Evolutionary conservation across 2,113 vertebrate genomes (phyloP), one percentile per base, ranked within the genome.

Genomic region (Xiphophorus hellerii): DNA sequence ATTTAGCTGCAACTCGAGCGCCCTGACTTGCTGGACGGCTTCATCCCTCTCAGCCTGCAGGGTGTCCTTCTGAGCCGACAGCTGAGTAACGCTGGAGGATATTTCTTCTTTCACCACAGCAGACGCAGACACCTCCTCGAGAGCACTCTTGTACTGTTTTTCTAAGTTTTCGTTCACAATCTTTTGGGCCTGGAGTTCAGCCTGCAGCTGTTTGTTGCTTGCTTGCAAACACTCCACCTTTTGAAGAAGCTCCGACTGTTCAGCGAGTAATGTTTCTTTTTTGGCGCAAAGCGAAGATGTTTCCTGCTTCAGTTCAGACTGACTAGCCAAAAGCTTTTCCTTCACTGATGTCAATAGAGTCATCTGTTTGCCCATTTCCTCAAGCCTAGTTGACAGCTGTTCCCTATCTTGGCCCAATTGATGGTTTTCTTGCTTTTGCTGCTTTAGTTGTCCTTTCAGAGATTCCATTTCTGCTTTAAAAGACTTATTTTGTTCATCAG

Each of bases 1-100:
- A 83, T 94, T 94, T 82, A 95, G 97, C 78, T 96, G 96, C 77
- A 86, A 91, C 91, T 96, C 92, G 81, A 93, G 94, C 91, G 95
- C 95, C 75, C 91, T 94, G 90, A 97, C 83, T 92, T 93, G 95
- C 89, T 95, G 91, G 76, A 82, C 71, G 80, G 95, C 93, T 87
- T 92, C 92, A 69, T 95, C 95, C 85, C 93, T 94, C 88, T 98
- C 95, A 78, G 87, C 92, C 87, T 93, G 91, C 85, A 94, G 70
- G 64, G 86, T 30, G 4, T 90, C 86, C 84, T 77, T 94, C 88
- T 93, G 87, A 80, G 87, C 86, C 73, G 95, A 91, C 76, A 92
- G 83, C 76, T 92, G 89, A 33, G 93, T 92, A 77, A 97, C 66
- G 81, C 88, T 94, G 86, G 94, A 89, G 74, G 91, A 84, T 69